Evolutionary conservation across 2,797 vertebrate species (phyloP).

Genomic region (Spinibarbus caldwelli): DNA sequence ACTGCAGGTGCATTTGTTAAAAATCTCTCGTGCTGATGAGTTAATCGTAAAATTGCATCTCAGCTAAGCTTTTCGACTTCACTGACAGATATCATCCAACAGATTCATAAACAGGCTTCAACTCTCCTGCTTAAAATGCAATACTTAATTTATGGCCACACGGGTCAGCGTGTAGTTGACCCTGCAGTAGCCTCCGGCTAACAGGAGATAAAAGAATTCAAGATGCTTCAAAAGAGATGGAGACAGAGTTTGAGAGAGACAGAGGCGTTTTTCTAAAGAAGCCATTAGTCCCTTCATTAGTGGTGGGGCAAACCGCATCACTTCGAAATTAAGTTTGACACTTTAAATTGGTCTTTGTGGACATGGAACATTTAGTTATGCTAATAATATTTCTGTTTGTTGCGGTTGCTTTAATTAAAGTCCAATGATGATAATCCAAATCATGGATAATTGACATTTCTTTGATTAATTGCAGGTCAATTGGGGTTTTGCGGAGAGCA

Average conservation of each 20-base stretch:
- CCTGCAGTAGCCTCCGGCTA: constrained; percentile 46
- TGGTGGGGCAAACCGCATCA: constrained; percentile 52
- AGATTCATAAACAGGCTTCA: constrained; percentile 30
- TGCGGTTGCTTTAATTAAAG: constrained; percentile 72
- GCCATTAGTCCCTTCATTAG: constrained; percentile 66
- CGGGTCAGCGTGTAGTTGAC: constrained; percentile 48
- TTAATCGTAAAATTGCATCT: constrained; percentile 9
- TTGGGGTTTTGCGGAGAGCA: constrained; percentile 58
- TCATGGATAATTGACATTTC: constrained; percentile 72
- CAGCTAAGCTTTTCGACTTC: constrained; percentile 11
- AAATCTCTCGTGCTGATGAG: background rate
- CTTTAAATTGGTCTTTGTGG: constrained; percentile 66
- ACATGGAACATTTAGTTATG: constrained; percentile 68
- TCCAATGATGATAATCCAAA: constrained; percentile 65
- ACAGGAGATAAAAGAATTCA: constrained; percentile 40
- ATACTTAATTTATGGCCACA: constrained; percentile 43
- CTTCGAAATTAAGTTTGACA: constrained; percentile 65
- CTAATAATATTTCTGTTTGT: constrained; percentile 71
- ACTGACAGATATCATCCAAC: constrained; percentile 26
- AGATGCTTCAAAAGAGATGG: constrained; percentile 16
- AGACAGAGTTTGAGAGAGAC: constrained; percentile 22
- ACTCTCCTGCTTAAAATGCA: constrained; percentile 42
- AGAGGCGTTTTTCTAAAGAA: constrained; percentile 52
- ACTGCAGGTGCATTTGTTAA: constrained; percentile 23
- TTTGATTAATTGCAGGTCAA: constrained; percentile 73